Base-by-base conservation (phyloP, 2,113 vertebrate genomes). In the Prunella fulvescens region DNA sequence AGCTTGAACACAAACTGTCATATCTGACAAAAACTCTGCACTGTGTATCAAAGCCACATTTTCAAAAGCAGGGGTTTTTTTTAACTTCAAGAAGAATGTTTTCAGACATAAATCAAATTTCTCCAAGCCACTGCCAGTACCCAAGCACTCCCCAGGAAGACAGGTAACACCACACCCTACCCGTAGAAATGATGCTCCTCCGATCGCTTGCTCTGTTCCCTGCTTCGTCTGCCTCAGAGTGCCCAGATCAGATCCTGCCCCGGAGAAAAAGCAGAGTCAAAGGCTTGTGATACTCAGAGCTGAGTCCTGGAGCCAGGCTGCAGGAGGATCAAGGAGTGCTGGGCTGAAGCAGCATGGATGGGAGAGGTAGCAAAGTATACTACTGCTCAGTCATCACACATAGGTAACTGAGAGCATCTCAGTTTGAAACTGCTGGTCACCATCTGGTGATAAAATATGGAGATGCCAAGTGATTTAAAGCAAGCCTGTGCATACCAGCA, bases 231-330 rank as follows among this genome's bases (percentile, higher is more conserved):
- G 92, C 84, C 95, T 95, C 94, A 90, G 79, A 93, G 60, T 45
- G 92, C 88, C 81, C 93, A 95, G 84, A 91, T 96, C 94, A 96
- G 94, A 95, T 92, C 95, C 95, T 96, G 95, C 92, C 82, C 85
- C 92, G 4, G 88, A 96, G 82, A 95, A 93, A 95, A 96, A 96
- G 85, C 72, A 95, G 56, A 97, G 93, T 97, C 92, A 96, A 94
- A 90, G 65, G 82, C 88, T 67, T 91, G 95, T 3, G 26, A 93
- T 60, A 96, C 64, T 84, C 57, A 91, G 76, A 77, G 64, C 23
- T 0, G 4, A 83, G 61, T 86, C 56, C 81, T 65, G 73, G 66
- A 81, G 61, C 77, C 86, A 76, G 67, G 88, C 67, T 88, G 67
- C 47, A n/a, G 64, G 71, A 94, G 48, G 47, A 95, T 19, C 79